A percentile compares a stretch with the other conserved stretches of the same genome.
Conservation (phyloP, 1,140 invertebrate genomes). For the Philotrypesis tridentata region DNA sequence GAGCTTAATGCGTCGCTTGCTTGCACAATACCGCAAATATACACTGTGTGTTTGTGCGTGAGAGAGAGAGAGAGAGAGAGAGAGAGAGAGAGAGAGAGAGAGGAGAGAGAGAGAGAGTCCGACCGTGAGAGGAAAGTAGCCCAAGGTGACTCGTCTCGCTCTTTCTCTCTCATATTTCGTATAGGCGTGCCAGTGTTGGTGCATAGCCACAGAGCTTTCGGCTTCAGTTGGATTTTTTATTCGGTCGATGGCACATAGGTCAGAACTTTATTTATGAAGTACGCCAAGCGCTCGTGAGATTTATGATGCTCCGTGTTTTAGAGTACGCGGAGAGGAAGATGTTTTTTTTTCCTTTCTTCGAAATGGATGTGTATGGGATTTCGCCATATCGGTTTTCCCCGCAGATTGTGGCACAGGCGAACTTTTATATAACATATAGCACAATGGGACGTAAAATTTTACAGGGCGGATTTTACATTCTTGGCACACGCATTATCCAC, state of each 20-base stretch:
- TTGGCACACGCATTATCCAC: too few species aligned
- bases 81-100: too few species aligned
- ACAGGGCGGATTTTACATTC: too few species aligned
- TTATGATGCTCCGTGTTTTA: not conserved
- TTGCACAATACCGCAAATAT: not conserved
- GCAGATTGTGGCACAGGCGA: not conserved
- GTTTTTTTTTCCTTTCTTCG: not conserved
- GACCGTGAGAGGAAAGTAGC: constrained; percentile 1
- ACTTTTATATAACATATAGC: too few species aligned
- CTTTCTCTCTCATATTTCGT: not conserved
- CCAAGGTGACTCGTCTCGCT: constrained; percentile 2
- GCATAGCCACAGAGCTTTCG: not conserved
- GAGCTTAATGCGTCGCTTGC: not conserved
- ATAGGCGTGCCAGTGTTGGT: not conserved
- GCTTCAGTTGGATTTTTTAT: not conserved
- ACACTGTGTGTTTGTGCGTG: too few species aligned
- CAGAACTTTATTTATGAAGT: not conserved
- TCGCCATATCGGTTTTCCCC: not conserved
- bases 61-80: too few species aligned
- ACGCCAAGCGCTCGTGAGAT: not conserved
- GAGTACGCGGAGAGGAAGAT: too few species aligned
- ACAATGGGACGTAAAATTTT: too few species aligned
- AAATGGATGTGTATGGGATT: too few species aligned
- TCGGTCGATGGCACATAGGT: not conserved
- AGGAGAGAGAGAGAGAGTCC: too few species aligned